Conservation (phyloP, 2,113 vertebrate species). For the Leptocoma aspasia region DNA sequence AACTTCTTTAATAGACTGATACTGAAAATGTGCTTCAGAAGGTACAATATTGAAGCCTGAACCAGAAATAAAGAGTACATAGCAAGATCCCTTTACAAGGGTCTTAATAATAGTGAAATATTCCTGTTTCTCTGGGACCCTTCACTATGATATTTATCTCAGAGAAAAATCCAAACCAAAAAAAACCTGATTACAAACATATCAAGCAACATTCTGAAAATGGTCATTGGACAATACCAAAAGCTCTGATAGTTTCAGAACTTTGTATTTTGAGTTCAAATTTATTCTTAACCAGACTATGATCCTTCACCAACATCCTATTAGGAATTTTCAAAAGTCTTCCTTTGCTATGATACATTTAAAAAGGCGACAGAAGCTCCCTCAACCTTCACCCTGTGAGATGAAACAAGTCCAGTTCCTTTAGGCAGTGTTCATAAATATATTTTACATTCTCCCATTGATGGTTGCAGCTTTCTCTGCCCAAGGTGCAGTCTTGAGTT, state of each 20-base stretch:
- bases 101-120: neutral
- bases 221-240: neutral
- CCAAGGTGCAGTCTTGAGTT: neutral
- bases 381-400: neutral
- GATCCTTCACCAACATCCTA: neutral
- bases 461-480: neutral
- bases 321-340: neutral
- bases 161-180: neutral
- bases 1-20: neutral
- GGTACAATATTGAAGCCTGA: neutral
- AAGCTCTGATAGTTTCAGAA: neutral
- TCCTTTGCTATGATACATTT: neutral
- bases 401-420: neutral
- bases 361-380: neutral
- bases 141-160: neutral
- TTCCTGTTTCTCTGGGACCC: neutral
- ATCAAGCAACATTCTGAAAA: neutral
- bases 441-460: neutral
- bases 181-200: neutral
- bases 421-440: neutral
- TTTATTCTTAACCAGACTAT: neutral
- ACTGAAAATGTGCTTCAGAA: neutral
- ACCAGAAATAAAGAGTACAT: neutral
- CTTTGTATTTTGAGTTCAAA: neutral
- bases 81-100: neutral